phyloP scores from a whole-genome alignment of 2,797 vertebrate genomes.

The Amniataba percoides region DNA sequence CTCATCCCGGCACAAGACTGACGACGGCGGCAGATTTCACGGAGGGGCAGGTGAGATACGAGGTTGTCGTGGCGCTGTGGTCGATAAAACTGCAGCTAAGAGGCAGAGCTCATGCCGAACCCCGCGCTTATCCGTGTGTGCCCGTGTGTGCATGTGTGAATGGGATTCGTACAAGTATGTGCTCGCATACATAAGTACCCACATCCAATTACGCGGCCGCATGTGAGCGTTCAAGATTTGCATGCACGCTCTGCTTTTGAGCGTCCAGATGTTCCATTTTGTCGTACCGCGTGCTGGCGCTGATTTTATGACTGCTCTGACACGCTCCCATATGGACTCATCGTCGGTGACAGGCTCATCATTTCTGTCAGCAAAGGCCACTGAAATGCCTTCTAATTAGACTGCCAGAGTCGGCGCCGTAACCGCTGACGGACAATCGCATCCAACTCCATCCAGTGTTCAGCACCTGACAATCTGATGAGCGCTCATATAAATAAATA shows the following conservation, averaged over 20 bases:
- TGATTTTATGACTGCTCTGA: conserved; percentile 50
- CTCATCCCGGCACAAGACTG: conserved; percentile 46
- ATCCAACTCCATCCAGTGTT: conserved; percentile 14
- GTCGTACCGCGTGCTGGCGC: conserved; percentile 31
- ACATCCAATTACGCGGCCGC: conserved; percentile 43
- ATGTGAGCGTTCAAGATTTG: conserved; percentile 43
- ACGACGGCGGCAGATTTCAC: conserved; percentile 62
- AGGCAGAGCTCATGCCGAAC: neutral
- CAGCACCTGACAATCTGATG: conserved; percentile 7
- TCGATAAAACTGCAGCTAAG: conserved; percentile 44
- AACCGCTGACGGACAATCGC: conserved; percentile 24
- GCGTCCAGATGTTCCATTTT: conserved; percentile 62
- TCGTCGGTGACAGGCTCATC: conserved; percentile 49
- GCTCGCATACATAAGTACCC: conserved; percentile 17
- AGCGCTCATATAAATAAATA: conserved; percentile 5
- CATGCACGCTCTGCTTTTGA: conserved; percentile 24
- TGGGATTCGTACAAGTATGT: conserved; percentile 16
- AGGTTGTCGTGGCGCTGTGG: conserved; percentile 42
- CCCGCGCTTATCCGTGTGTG: conserved; percentile 12
- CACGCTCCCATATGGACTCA: conserved; percentile 48
- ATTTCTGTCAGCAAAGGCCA: conserved; percentile 45
- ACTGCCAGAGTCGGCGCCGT: conserved; percentile 29
- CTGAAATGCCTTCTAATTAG: conserved; percentile 42
- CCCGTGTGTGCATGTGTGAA: conserved; percentile 2
- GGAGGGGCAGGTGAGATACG: conserved; percentile 45